A percentile compares a stretch with the other conserved stretches of the same genome.
These are phyloP conservation scores for Hypotaenidia philippensis DNA, from an alignment of 2,797 vertebrate genomes.

Conservation along the genomic window DNA sequence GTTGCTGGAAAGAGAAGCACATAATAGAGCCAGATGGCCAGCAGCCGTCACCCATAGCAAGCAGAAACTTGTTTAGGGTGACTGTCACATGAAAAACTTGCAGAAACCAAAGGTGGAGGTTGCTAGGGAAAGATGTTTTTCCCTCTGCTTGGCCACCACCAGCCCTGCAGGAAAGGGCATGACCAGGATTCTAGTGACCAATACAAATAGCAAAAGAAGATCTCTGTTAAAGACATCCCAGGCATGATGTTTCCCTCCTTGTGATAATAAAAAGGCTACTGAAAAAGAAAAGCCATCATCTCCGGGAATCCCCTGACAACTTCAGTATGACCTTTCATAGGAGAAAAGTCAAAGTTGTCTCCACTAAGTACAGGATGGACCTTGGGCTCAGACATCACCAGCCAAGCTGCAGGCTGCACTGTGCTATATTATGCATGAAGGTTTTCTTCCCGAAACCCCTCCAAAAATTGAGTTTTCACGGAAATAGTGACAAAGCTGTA, in stretches of 20 bases:
- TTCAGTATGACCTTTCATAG: neutral
- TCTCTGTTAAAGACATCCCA: neutral
- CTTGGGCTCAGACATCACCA: fast-evolving
- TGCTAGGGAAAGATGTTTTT: fast-evolving
- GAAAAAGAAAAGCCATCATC: neutral
- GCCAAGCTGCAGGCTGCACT: neutral
- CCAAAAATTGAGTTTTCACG: neutral
- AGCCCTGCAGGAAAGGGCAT: neutral
- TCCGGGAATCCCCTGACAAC: neutral
- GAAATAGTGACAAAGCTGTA: constrained; percentile 34
- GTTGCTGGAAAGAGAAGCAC: neutral
- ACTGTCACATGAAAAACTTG: fast-evolving
- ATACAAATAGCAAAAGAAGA: neutral
- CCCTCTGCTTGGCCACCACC: neutral
- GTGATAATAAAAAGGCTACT: neutral
- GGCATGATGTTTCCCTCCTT: neutral
- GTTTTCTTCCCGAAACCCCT: neutral
- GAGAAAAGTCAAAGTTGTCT: neutral
- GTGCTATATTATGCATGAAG: neutral
- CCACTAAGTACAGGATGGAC: neutral
- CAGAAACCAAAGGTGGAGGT: neutral
- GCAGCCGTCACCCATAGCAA: fast-evolving
- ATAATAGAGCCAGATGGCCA: neutral
- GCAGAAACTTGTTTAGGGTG: neutral
- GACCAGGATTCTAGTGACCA: fast-evolving